phyloP scores from a whole-genome alignment of 1,140 invertebrate species.

The Lepeophtheirus salmonis region DNA sequence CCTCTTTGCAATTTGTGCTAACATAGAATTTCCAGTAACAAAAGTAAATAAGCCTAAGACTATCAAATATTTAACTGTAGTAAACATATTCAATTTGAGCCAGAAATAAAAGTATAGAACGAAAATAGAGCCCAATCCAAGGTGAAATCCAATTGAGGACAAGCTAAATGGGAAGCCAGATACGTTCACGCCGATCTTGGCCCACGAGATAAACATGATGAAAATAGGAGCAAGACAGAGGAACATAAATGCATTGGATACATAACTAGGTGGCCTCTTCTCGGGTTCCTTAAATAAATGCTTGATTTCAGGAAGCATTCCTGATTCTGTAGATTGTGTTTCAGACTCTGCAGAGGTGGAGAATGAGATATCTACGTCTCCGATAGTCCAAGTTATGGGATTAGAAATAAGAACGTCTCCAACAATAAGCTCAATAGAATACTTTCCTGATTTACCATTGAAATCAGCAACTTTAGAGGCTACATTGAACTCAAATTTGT shows the following conservation, averaged over 20 bases:
- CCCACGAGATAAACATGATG: conserved; percentile 65
- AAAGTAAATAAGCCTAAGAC: conserved; percentile 66
- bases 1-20: conserved; percentile 45
- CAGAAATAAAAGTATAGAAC: conserved; percentile 72
- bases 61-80: conserved; percentile 71
- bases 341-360: conserved; percentile 28
- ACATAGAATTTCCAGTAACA: conserved; percentile 69
- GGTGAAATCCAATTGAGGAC: conserved; percentile 38
- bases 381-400: conserved; percentile 66
- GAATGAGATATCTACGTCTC: conserved; percentile 52
- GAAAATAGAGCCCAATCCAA: conserved; percentile 47
- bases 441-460: conserved; percentile 49
- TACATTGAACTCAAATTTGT: conserved; percentile 79
- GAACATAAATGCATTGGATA: conserved; percentile 76
- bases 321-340: conserved; percentile 18
- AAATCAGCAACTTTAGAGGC: conserved; percentile 60
- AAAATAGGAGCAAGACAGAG: conserved; percentile 61
- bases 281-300: conserved; percentile 85
- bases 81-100: conserved; percentile 84
- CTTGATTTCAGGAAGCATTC: conserved; percentile 29
- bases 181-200: conserved; percentile 68
- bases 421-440: conserved; percentile 56
- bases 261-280: conserved; percentile 57
- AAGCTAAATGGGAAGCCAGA: conserved; percentile 56
- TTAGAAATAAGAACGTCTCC: conserved; percentile 77